Percentiles rank a stretch among this genome's conserved stretches.
Conservation (phyloP, 2,888 invertebrate genomes). For the Aspidiotus rigidus region DNA sequence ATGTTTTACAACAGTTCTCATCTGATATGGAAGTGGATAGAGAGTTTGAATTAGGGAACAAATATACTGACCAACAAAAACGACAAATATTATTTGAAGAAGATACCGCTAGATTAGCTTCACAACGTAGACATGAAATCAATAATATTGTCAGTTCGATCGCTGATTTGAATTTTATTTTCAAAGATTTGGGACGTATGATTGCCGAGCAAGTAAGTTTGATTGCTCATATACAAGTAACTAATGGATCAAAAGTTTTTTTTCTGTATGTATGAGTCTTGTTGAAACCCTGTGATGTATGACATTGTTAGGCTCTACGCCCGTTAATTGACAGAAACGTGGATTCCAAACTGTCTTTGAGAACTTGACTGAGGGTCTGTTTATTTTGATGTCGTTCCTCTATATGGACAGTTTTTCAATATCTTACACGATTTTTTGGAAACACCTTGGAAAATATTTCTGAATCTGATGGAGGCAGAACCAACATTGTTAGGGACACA, state of each 20-base stretch:
- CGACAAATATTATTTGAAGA: conserved; percentile 72
- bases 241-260: background rate
- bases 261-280: background rate
- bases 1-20: conserved; percentile 28
- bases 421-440: too few relatives aligned
- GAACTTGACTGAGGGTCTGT: too few relatives aligned
- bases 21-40: conserved; percentile 28
- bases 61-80: conserved; percentile 34
- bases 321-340: too few relatives aligned
- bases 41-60: conserved; percentile 32
- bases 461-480: too few relatives aligned
- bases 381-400: too few relatives aligned
- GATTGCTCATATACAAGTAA: background rate
- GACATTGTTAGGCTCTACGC: too few relatives aligned
- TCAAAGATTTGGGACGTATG: conserved; percentile 60
- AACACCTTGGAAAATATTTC: too few relatives aligned
- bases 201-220: conserved; percentile 51
- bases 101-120: conserved; percentile 65
- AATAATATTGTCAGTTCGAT: conserved; percentile 86
- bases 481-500: too few relatives aligned
- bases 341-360: too few relatives aligned
- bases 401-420: too few relatives aligned
- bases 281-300: background rate
- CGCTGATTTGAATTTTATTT: conserved; percentile 86
- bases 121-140: conserved; percentile 72